Percentiles rank a stretch among this genome's conserved stretches.
These are phyloP conservation scores for Acanthaster planci DNA, from an alignment of 35 echinoderm and acorn worm species.

Conservation along the genomic window DNA sequence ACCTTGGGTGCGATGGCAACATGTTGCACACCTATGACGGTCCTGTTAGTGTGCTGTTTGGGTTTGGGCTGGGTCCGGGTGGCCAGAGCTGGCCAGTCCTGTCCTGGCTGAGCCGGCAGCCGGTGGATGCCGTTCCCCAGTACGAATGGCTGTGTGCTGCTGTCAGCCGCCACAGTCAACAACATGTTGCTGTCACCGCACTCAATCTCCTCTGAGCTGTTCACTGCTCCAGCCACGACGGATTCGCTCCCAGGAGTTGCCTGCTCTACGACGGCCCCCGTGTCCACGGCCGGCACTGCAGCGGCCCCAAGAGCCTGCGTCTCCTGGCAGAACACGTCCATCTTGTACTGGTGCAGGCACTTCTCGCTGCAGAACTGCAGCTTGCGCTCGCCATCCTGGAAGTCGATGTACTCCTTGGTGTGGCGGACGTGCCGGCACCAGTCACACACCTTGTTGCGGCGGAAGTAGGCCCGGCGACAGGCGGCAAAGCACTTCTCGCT, in stretches of 20 bases:
- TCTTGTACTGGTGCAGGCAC: conserved; percentile 76
- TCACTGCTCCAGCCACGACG: conserved; percentile 22
- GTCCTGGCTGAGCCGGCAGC: not conserved
- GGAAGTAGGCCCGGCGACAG: conserved; percentile 79
- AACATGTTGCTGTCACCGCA: not conserved
- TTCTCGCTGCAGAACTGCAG: conserved; percentile 89
- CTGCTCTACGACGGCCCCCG: not conserved
- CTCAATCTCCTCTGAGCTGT: conserved; percentile 10
- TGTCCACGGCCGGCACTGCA: not conserved
- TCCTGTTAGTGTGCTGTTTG: conserved; percentile 1
- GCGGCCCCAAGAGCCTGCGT: conserved; percentile 5
- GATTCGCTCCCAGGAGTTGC: not conserved
- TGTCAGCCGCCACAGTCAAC: conserved; percentile 7
- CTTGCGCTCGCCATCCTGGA: conserved; percentile 39
- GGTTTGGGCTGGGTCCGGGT: not conserved
- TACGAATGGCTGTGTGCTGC: not conserved
- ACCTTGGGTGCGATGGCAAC: conserved; percentile 7
- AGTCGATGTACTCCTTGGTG: conserved; percentile 59
- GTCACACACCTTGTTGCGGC: conserved; percentile 71
- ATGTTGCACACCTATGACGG: not conserved
- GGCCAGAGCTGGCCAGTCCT: not conserved
- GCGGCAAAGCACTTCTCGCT: conserved; percentile 94
- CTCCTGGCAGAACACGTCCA: conserved; percentile 55
- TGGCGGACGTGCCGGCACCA: conserved; percentile 84
- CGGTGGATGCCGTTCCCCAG: not conserved